Base-by-base conservation (phyloP, 2,888 invertebrate species). In the Idaea biselata region DNA sequence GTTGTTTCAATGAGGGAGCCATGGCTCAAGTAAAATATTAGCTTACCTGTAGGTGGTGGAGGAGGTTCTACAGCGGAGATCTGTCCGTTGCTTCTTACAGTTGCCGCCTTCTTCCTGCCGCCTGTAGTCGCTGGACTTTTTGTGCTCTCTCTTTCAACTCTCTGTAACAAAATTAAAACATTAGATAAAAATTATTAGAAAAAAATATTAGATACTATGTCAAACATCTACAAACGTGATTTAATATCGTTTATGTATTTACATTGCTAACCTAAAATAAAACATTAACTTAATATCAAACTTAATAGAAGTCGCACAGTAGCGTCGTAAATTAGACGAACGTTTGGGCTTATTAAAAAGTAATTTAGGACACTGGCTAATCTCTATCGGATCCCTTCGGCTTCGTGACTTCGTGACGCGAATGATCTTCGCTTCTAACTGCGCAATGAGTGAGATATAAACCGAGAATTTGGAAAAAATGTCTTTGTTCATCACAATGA, bases 111-210 rank as follows among this genome's bases (percentile, higher is more conserved):
- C 78, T 92, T 91, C 76, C 90, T 88, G 63, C 88, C 86, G 18
- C 88, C 89, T 55, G 90, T 86, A 61, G 86, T 88, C 18, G 91
- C 91, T 72, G 91, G 91, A 76, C 90, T 90, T 78, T 90, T 91
- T 65, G 87, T 86, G 58, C 76, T 86, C 75, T 92, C 91, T 58
- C 91, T 86, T 68, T 92, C 91, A 61, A 89, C 80, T 77, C 91
- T 87, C 91, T 92, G 80, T 14, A 87, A 88, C 74, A 78, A 83
- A 68, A n/a, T n/a, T n/a, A n/a, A n/a, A n/a, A n/a, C n/a, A n/a
- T n/a, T n/a, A n/a, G n/a, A n/a, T n/a, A n/a, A n/a, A n/a, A n/a
- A n/a, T n/a, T n/a, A n/a, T n/a, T n/a, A n/a, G n/a, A n/a, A n/a
- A n/a, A n/a, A n/a, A n/a, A n/a, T n/a, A n/a, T n/a, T n/a, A n/a